phyloP scores from a whole-genome alignment of 2,797 vertebrate species.

The Rhodeus uyekii region DNA sequence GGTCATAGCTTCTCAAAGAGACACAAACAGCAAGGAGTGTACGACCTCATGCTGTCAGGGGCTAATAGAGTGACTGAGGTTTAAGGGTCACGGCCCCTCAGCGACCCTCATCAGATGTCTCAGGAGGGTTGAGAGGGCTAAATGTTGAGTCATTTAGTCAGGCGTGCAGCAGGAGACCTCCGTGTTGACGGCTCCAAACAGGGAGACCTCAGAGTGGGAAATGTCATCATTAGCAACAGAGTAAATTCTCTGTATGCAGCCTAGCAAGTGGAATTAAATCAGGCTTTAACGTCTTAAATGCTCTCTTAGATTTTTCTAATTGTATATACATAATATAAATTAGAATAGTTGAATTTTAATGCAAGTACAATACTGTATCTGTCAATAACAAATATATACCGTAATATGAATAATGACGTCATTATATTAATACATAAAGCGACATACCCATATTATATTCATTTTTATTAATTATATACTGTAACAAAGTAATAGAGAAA shows the following conservation, averaged over 20 bases:
- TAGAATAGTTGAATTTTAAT: neutral
- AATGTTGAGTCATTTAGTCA: slow-evolving; percentile 33
- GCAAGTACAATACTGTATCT: neutral
- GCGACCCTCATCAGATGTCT: slow-evolving; percentile 39
- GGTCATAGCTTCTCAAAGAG: slow-evolving; percentile 2
- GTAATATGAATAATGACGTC: neutral
- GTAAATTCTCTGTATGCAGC: neutral
- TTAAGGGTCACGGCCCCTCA: slow-evolving; percentile 15
- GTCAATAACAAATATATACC: neutral
- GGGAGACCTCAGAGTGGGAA: slow-evolving; percentile 30
- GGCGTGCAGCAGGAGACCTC: slow-evolving; percentile 1
- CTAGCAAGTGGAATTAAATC: neutral
- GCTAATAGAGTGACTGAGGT: slow-evolving; percentile 9
- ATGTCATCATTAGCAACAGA: slow-evolving; percentile 25
- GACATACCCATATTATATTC: neutral
- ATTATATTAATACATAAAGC: neutral
- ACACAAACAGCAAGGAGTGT: slow-evolving; percentile 3
- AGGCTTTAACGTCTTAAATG: neutral
- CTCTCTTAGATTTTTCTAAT: neutral
- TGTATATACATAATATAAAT: neutral
- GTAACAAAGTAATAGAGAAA: neutral
- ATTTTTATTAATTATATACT: neutral
- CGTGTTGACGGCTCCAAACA: slow-evolving; percentile 38
- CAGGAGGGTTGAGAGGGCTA: slow-evolving; percentile 16
- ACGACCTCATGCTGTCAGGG: slow-evolving; percentile 2